A percentile compares a stretch with the other conserved stretches of the same genome.
phyloP scores from a whole-genome alignment of 2,888 invertebrate genomes.

The Agrypnus murinus region DNA sequence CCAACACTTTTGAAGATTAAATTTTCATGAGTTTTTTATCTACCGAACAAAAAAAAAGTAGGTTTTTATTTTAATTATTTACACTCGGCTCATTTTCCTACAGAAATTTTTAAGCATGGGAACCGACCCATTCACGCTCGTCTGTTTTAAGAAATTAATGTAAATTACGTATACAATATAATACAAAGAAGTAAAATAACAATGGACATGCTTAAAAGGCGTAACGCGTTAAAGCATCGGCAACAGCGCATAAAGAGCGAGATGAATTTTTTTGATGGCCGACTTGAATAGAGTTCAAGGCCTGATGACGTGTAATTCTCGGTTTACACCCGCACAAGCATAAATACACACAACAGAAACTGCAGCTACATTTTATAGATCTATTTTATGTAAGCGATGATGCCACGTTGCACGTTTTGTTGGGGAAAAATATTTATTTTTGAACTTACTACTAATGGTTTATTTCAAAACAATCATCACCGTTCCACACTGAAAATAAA shows the following conservation, averaged over 20 bases:
- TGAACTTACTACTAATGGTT: not conserved
- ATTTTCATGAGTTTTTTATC: conserved; percentile 6
- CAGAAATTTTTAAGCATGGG: conserved; percentile 17
- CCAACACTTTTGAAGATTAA: not conserved
- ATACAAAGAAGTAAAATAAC: conserved; percentile 40
- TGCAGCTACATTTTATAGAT: conserved; percentile 26
- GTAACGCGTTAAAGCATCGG: conserved; percentile 39
- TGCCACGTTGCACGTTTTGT: conserved; percentile 29
- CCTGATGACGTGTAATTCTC: conserved; percentile 60
- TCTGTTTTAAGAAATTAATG: conserved; percentile 35
- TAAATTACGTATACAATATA: conserved; percentile 32
- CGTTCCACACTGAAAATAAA: conserved; percentile 22
- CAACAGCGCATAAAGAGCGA: conserved; percentile 49
- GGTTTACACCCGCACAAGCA: conserved; percentile 49
- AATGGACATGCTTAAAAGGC: conserved; percentile 45
- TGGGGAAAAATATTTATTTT: not conserved
- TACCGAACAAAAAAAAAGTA: not conserved
- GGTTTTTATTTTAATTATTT: conserved; percentile 4
- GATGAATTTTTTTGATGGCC: conserved; percentile 48
- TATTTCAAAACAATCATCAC: not conserved
- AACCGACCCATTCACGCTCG: conserved; percentile 27
- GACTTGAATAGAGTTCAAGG: conserved; percentile 64
- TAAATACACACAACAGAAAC: conserved; percentile 9
- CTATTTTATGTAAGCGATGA: conserved; percentile 37
- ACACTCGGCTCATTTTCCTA: not conserved